Evolutionary conservation across 2,888 invertebrate species (phyloP), one percentile per base, ranked within the genome.

Genomic region (Drosophila dives): DNA sequence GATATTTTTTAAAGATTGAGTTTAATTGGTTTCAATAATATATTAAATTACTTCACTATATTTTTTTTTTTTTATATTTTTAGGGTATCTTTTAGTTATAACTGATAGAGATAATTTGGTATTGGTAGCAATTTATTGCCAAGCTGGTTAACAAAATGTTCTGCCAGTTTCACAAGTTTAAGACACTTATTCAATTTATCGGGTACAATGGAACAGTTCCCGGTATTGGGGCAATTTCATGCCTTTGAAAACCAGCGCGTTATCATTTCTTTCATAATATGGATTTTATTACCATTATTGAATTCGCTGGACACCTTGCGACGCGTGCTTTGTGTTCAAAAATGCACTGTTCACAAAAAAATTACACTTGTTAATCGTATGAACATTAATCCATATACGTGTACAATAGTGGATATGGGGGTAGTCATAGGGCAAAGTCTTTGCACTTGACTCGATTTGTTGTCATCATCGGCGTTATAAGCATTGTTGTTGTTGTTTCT

Each of bases 401-500:
- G 23, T 55, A 33, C 58, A 54, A 54, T 36, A 4, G 23, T 73
- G 54, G 54, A 59, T 73, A 26, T 65, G 55, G 75, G 23, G 73
- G 68, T 83, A 90, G 83, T 91, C 91, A 90, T 88, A 81, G 90
- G 86, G 80, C 90, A 91, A 91, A 91, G 90, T 91, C 89, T 88
- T 61, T 64, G 74, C 68, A 80, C 75, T 75, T 71, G 88, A 72
- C 75, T 76, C 70, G 71, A 77, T 81, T 84, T 76, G 83, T 85
- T 83, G 84, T 85, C 76, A 75, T 80, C 76, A 72, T 32, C 45
- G 59, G 64, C 68, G 53, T 51, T 69, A 55, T 56, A 29, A 49
- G 20, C 54, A 15, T 68, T 72, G 53, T 63, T 49, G 53, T 63
- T 49, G 34, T 64, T 68, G 51, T 58, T 63, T 72, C 72, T 64